Conservation (phyloP, 2,113 vertebrate species). For the Indicator indicator region DNA sequence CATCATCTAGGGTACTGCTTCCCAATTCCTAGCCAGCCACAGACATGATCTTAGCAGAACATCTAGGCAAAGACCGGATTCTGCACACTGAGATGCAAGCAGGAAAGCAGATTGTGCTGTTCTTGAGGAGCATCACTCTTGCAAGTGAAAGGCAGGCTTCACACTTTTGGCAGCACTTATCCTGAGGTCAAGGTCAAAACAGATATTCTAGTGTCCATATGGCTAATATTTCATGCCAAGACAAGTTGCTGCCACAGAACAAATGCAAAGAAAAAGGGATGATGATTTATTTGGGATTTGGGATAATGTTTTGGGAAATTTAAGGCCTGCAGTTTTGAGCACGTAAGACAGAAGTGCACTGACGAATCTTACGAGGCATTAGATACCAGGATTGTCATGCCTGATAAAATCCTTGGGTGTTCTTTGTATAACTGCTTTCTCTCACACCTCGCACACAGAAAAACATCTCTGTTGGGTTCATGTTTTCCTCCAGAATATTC, state of each 20-base stretch:
- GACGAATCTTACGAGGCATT: neutral
- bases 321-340: neutral
- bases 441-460: neutral
- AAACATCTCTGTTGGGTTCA: neutral
- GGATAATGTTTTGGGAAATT: slow-evolving; percentile 17
- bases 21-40: neutral
- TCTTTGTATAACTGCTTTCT: neutral
- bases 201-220: slow-evolving; percentile 49
- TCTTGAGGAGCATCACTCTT: neutral
- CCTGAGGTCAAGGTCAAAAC: slow-evolving; percentile 67
- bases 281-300: slow-evolving; percentile 1
- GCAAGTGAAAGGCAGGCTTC: slow-evolving; percentile 13
- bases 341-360: neutral
- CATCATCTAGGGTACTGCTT: neutral
- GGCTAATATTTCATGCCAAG: slow-evolving; percentile 58
- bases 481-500: neutral
- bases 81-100: neutral
- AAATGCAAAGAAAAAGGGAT: slow-evolving; percentile 38
- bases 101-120: neutral
- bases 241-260: slow-evolving; percentile 40
- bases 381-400: neutral
- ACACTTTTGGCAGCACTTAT: neutral
- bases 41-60: neutral
- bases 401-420: neutral
- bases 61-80: neutral